Base-by-base conservation (phyloP, 2,888 invertebrate genomes). In the Orthonychiurus folsomi region DNA sequence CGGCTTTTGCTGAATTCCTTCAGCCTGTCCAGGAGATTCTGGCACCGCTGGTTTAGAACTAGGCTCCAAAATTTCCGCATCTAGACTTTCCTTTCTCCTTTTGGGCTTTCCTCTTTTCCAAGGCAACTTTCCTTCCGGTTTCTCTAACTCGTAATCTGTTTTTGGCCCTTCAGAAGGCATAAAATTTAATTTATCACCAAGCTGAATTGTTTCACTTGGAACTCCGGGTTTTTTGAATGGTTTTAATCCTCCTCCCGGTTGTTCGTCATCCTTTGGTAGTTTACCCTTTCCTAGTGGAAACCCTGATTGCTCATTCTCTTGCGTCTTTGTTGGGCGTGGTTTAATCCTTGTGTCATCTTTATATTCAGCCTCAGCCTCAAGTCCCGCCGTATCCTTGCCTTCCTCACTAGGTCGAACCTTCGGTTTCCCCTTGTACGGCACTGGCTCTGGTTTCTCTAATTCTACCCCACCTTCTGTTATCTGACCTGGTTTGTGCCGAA, bases 131-230 rank as follows among this genome's bases (percentile, higher is more conserved):
- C 74, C 73, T 2, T 73, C 63, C 18, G 65, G 65, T 62, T 70
- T 56, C 71, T 73, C 37, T 72, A 75, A 61, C 70, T 74, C 65
- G 63, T 74, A 63, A 58, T 74, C 74, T 58, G 70, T 73, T 65
- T 66, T 69, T 58, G 60, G 64, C 12, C 24, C 3, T 27, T 60
- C 59, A 2, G 69, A 65, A 60, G 73, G 68, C 62, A 70, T 68
- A 21, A 72, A 68, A 66, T 70, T 69, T 23, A 61, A 63, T 26
- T 28, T 15, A 26, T 56, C 55, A 21, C 27, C 27, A 21, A 52
- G 52, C 3, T 28, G 9, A n/a, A 57, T 50, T 20, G 24, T 57
- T 9, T 50, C 37, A 15, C 28, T 24, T 18, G 21, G 25, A 2
- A 37, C 57, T 1, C 54, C 37, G 3, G 56, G 50, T 37, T 60